These are phyloP conservation scores for Orchestia grillus DNA, from an alignment of 1,140 invertebrate genomes.

Conservation along the genomic window DNA sequence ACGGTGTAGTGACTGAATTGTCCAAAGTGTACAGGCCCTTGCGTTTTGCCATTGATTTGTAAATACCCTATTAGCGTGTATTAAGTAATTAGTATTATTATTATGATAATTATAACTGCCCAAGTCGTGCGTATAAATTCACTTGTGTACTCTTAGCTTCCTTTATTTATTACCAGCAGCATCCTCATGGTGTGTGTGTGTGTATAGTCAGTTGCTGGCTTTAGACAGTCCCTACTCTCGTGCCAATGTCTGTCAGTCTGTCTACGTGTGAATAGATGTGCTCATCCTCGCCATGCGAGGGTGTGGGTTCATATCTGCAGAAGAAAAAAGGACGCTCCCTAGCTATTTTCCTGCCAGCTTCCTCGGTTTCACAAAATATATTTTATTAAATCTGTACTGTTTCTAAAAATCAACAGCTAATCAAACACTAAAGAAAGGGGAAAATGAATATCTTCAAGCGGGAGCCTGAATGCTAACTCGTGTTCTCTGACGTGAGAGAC, in stretches of 20 bases:
- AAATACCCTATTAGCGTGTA: slow-evolving; percentile 13
- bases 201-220: neutral
- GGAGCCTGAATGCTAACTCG: neutral
- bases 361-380: neutral
- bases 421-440: neutral
- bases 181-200: neutral
- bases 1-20: slow-evolving; percentile 17
- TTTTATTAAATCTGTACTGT: neutral
- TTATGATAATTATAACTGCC: slow-evolving; percentile 26
- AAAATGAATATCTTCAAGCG: neutral
- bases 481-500: neutral
- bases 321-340: neutral
- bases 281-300: neutral
- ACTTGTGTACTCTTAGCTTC: neutral
- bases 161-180: slow-evolving; percentile 14
- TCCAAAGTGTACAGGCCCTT: slow-evolving; percentile 28
- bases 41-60: slow-evolving; percentile 54
- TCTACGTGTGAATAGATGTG: neutral
- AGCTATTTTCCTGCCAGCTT: neutral
- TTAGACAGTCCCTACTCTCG: neutral
- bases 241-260: neutral
- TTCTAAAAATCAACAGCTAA: neutral
- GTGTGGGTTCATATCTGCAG: neutral
- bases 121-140: slow-evolving; percentile 33
- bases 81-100: slow-evolving; percentile 34